Conservation (phyloP, 2,888 invertebrate genomes). For the Lycocerus yunnanus region DNA sequence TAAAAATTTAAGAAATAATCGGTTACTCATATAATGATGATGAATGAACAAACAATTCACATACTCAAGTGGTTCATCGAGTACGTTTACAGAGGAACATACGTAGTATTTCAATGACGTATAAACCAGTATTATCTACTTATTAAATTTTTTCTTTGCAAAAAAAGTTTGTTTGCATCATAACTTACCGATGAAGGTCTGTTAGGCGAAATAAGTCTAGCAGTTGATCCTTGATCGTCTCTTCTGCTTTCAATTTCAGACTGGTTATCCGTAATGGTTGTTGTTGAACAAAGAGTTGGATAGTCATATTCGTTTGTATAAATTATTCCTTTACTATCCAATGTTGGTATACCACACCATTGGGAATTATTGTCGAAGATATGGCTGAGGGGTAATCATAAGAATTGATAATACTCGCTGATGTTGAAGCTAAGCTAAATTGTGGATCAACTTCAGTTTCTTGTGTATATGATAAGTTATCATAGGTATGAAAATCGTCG, state of each 20-base stretch:
- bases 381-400: constrained; percentile 14
- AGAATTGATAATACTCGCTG: constrained; percentile 8
- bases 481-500: constrained; percentile 35
- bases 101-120: neutral
- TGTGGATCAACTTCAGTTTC: constrained; percentile 32
- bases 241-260: constrained; percentile 38
- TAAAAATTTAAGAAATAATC: neutral
- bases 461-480: constrained; percentile 44
- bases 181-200: constrained; percentile 49
- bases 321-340: constrained; percentile 9
- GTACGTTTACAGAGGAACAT: neutral
- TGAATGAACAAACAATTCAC: neutral
- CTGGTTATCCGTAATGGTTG: constrained; percentile 41
- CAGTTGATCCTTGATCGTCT: constrained; percentile 50
- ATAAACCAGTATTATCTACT: neutral
- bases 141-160: neutral
- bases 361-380: neutral
- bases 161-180: neutral
- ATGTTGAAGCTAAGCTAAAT: constrained; percentile 15
- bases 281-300: constrained; percentile 44
- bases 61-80: neutral
- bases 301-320: constrained; percentile 43
- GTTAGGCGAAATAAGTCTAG: constrained; percentile 45
- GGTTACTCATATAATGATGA: neutral
- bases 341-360: constrained; percentile 4